Evolutionary conservation across 2,113 vertebrate species (phyloP), one percentile per base, ranked within the genome.

Genomic region (Amblyopsis rosae): DNA sequence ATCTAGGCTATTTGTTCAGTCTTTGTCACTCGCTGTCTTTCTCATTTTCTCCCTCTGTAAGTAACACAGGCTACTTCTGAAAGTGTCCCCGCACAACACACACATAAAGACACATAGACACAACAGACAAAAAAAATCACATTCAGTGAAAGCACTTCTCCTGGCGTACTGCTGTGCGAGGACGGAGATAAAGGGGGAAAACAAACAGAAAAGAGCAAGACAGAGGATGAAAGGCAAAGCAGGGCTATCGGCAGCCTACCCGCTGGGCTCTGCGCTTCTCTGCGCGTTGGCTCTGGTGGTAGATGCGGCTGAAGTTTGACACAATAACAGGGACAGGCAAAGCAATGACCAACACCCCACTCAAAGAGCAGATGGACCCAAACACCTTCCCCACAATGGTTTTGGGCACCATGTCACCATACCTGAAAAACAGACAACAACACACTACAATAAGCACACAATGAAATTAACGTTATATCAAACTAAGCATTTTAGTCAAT

Each of bases 331-430:
- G 98, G 72, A 99, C 98, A 0, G 98, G 98, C 67, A 99, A 89
- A 69, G 98, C 97, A 48, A 99, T 99, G 89, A 99, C 98, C 89
- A 99, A 90, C 82, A 99, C 98, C 5, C 98, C 98, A 58, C 98
- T 99, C 86, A 99, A 90, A 1, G 98, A 99, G 64, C 97, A 99
- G 88, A 99, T 96, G 73, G 98, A 99, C 70, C 97, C 98, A 85
- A 99, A 97, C 73, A 99, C 94, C 93, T 99, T 99, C 83, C 98
- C 98, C 84, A 96, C 96, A 73, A 99, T 99, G 69, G 98, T 99
- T 93, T 99, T 99, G 54, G 97, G 98, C 81, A 99, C 98, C 98
- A 99, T 99, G 91, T 99, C 98, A 66, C 98, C 98, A 59, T 99
- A 99, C 80, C 98, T 99, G 86, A 53, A 87, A 87, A 65, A 86